Conservation (phyloP, 2,888 invertebrate genomes). For the Euspilapteryx auroguttella region DNA sequence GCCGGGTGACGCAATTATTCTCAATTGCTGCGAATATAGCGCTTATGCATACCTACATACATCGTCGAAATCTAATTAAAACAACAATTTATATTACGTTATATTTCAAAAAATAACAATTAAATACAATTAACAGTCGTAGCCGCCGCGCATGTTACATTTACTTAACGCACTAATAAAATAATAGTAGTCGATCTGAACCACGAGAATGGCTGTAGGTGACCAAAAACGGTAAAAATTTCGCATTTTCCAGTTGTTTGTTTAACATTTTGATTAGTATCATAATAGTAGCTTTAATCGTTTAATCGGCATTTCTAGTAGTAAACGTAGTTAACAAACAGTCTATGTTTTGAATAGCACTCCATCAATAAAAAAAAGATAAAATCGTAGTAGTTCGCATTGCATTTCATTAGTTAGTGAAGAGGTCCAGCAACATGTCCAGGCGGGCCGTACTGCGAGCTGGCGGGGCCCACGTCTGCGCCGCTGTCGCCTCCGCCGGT, state of each 20-base stretch:
- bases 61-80: conserved; percentile 24
- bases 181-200: no score
- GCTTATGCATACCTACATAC: conserved; percentile 2
- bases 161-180: conserved; percentile 57
- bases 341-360: no score
- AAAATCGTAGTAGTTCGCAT: no score
- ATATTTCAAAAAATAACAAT: conserved; percentile 51
- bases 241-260: no score
- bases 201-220: no score
- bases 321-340: no score
- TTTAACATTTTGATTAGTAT: no score
- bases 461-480: conserved; percentile 26
- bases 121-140: conserved; percentile 54
- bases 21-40: no score
- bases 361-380: no score
- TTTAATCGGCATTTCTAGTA: no score
- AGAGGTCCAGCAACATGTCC: conserved; percentile 52
- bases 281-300: no score
- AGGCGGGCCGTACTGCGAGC: conserved; percentile 55
- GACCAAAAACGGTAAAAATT: no score
- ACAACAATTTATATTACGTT: conserved; percentile 37
- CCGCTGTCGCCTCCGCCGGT: conserved; percentile 24
- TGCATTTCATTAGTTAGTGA: conserved; percentile 29
- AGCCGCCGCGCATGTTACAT: conserved; percentile 39
- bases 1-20: conserved; percentile 24